Evolutionary conservation across 2,888 invertebrate genomes (phyloP).

Genomic region (Aspidiotus rigidus): DNA sequence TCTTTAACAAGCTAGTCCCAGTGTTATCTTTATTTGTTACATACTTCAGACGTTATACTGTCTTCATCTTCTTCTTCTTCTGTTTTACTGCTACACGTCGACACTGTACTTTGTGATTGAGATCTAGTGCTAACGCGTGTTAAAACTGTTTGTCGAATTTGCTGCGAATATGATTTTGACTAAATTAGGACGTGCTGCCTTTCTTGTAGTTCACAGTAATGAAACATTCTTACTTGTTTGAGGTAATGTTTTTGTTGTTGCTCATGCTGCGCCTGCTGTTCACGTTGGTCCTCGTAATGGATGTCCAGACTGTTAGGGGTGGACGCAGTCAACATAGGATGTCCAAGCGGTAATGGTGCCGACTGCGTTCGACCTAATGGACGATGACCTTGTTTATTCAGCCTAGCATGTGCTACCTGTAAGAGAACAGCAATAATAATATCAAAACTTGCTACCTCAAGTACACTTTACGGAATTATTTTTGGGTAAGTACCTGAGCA

Average conservation of each 20-base stretch:
- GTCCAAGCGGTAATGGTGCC: constrained; percentile 80
- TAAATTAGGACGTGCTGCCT: constrained; percentile 34
- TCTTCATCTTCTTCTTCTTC: constrained; percentile 40
- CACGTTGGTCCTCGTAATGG: constrained; percentile 47
- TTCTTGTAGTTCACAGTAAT: neutral
- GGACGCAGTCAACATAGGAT: constrained; percentile 64
- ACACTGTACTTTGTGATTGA: constrained; percentile 34
- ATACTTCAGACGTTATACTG: constrained; percentile 37
- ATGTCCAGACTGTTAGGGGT: constrained; percentile 43
- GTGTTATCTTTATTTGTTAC: neutral
- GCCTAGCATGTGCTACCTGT: constrained; percentile 54
- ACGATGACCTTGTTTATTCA: constrained; percentile 63
- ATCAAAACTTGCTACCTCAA: neutral
- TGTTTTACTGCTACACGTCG: constrained; percentile 32
- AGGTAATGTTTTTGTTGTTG: constrained; percentile 49
- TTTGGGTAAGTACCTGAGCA: constrained; percentile 46
- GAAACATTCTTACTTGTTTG: constrained; percentile 42
- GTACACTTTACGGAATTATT: neutral
- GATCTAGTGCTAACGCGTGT: constrained; percentile 60
- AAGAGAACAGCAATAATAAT: constrained; percentile 4
- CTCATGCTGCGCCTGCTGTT: constrained; percentile 39
- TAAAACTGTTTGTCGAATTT: constrained; percentile 77
- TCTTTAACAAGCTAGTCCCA: no score
- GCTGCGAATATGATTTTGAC: constrained; percentile 48
- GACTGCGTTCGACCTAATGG: constrained; percentile 90